Percentiles rank a stretch among this genome's conserved stretches.
Evolutionary conservation across 2,113 vertebrate species (phyloP).

Genomic region (Kryptolebias marmoratus): DNA sequence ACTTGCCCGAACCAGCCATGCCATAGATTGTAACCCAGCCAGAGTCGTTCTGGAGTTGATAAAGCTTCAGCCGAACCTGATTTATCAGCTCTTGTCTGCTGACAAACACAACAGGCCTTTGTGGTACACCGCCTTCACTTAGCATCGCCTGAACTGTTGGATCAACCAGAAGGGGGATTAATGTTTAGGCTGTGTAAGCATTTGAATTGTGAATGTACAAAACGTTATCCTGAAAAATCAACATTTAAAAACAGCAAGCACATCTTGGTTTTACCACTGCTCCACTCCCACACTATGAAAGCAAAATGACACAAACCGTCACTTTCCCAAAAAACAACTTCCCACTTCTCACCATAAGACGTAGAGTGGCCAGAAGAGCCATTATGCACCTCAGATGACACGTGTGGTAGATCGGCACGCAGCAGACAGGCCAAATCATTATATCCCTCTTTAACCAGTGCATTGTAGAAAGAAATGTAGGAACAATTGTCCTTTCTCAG

Average conservation of each 20-base stretch:
- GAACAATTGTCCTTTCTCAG: conserved; percentile 88
- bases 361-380: conserved; percentile 79
- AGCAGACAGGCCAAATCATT: conserved; percentile 89
- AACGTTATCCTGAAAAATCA: not conserved
- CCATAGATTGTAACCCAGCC: conserved; percentile 95
- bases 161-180: conserved; percentile 27
- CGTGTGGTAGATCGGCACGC: conserved; percentile 78
- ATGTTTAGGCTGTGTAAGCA: not conserved
- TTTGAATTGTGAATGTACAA: not conserved
- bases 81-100: conserved; percentile 84
- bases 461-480: conserved; percentile 96
- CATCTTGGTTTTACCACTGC: not conserved
- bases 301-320: not conserved
- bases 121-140: conserved; percentile 94
- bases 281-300: conserved; percentile 2
- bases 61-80: conserved; percentile 85
- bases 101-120: conserved; percentile 94
- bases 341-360: conserved; percentile 81
- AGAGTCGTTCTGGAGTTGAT: conserved; percentile 76
- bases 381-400: conserved; percentile 72
- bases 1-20: conserved; percentile 98
- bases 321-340: not conserved
- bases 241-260: not conserved
- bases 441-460: conserved; percentile 89
- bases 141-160: conserved; percentile 85